Evolutionary conservation across 2,797 vertebrate species (phyloP).

Genomic region (Lepilemur ruficaudatus): DNA sequence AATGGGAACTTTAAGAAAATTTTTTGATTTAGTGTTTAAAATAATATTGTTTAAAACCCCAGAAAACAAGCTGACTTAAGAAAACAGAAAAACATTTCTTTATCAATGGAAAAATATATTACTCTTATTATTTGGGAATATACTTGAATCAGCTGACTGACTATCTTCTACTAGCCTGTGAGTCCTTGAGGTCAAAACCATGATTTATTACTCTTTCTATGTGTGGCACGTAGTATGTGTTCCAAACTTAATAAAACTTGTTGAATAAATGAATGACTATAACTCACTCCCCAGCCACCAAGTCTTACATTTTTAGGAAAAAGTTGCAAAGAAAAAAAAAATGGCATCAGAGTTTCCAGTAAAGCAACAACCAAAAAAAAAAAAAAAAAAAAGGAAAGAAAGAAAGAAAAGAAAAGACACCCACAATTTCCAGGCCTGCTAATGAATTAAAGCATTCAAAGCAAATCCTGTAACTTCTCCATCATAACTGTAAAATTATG

Average conservation of each 20-base stretch:
- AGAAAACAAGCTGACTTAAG: neutral
- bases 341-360: neutral
- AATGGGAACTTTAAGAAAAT: neutral
- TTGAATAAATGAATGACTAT: neutral
- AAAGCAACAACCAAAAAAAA: neutral
- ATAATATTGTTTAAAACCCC: neutral
- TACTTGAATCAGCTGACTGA: neutral
- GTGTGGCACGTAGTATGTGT: neutral
- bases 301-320: slow-evolving; percentile 1
- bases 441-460: neutral
- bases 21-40: neutral
- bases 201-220: neutral
- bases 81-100: neutral
- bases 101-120: neutral
- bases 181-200: neutral
- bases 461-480: neutral
- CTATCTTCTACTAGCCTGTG: neutral
- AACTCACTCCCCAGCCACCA: neutral
- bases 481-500: neutral
- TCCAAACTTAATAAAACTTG: neutral
- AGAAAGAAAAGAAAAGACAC: neutral
- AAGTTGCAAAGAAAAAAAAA: neutral
- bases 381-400: neutral
- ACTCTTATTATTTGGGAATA: neutral
- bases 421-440: neutral